Evolutionary conservation across 2,888 invertebrate species (phyloP), one percentile per base, ranked within the genome.

Genomic region (Baronia brevicornis): DNA sequence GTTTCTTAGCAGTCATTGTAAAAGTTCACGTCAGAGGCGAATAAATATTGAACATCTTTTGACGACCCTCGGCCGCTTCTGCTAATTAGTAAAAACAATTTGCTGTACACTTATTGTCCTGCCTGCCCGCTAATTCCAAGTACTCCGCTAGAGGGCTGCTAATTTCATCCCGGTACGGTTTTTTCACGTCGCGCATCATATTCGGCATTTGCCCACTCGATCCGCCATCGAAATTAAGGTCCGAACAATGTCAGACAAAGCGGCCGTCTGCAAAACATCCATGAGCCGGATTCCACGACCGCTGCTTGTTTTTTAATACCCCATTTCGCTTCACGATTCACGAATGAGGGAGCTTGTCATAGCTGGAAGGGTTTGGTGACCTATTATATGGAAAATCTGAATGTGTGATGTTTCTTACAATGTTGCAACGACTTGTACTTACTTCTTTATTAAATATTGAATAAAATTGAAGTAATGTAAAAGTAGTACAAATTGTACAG

Each of bases 231-330:
- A 80, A 80, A 84, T 84, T 84, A 82, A 82, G 77, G 80, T 68
- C 61, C 64, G 74, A 79, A 82, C 84, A 84, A 84, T 84, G 84
- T 82, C 79, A 57, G 75, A 82, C 82, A 84, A 84, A 84, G 84
- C 84, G 68, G 54, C 82, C 84, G 84, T 82, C 82, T 51, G 68
- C 80, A 82, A 84, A 82, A 82, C 84, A 82, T 79, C 60, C 67
- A 53, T 53, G 64, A 60, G 69, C 80, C 73, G 78, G 78, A 82
- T 84, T 80, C 84, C 80, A 62, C 61, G 64, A 60, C 65, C 66
- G 52, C 62, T 64, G 73, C 65, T 57, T 61, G 71, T 75, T 82
- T 82, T 84, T 84, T 74, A 70, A 78, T 66, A 54, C 59, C 69
- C 59, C 71, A 69, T 68, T 68, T 75, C 69, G 72, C 64, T 73